Percentiles rank a stretch among this genome's conserved stretches.
Conservation (phyloP, 2,888 invertebrate species). For the Rutpela maculata region DNA sequence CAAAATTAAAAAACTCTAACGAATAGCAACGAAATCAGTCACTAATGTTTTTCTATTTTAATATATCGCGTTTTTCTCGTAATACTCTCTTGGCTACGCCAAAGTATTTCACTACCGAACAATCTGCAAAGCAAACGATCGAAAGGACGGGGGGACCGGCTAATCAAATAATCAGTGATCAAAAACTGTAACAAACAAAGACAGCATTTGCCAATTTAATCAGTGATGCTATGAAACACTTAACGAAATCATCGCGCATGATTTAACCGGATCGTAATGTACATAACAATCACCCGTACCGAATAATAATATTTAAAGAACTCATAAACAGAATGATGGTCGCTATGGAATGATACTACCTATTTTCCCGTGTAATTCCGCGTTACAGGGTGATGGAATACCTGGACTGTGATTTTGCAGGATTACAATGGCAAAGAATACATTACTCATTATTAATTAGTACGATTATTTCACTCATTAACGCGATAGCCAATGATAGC, state of each 20-base stretch:
- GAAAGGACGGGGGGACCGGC: not conserved
- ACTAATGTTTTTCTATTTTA: not conserved
- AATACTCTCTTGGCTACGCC: not conserved
- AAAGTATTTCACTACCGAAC: not conserved
- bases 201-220: slow-evolving; percentile 56
- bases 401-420: not conserved
- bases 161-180: slow-evolving; percentile 37
- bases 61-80: not conserved
- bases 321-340: slow-evolving; percentile 61
- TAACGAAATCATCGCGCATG: slow-evolving; percentile 66
- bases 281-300: slow-evolving; percentile 68
- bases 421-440: not conserved
- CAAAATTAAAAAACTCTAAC: not conserved
- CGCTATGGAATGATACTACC: slow-evolving; percentile 46
- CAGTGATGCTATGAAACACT: slow-evolving; percentile 59
- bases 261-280: slow-evolving; percentile 65
- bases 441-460: too few species aligned
- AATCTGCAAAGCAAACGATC: slow-evolving; percentile 7
- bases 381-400: slow-evolving; percentile 22
- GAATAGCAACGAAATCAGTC: not conserved
- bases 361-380: slow-evolving; percentile 31
- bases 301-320: slow-evolving; percentile 70
- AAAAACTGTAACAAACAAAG: slow-evolving; percentile 50
- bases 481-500: too few species aligned
- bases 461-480: too few species aligned